Conservation (phyloP, 2,888 invertebrate species). For the Pristionchus mayeri region DNA sequence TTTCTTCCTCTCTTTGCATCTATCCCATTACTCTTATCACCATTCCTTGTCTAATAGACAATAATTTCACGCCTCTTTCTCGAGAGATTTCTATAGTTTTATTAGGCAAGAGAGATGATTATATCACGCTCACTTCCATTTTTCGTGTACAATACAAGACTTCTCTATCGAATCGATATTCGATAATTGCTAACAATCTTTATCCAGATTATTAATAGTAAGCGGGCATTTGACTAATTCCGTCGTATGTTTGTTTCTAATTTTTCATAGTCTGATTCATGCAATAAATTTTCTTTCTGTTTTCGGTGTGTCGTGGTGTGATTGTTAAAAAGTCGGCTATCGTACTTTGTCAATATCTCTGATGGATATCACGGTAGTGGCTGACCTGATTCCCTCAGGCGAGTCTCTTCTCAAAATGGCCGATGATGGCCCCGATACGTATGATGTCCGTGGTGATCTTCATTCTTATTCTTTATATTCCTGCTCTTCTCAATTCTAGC, state of each 20-base stretch:
- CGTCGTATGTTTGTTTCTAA: background rate
- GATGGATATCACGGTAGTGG: background rate
- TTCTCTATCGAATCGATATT: background rate
- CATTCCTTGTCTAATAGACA: constrained; percentile 9
- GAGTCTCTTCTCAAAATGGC: constrained; percentile 20
- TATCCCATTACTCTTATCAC: constrained; percentile 14
- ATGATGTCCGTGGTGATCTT: constrained; percentile 3
- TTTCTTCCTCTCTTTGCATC: background rate
- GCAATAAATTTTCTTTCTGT: background rate
- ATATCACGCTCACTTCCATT: background rate
- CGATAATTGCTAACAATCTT: background rate
- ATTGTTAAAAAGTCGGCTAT: constrained; percentile 4
- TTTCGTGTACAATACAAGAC: background rate
- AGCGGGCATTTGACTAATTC: constrained; percentile 14
- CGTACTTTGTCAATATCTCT: constrained; percentile 24
- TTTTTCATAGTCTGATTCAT: constrained; percentile 17
- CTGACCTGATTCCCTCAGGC: background rate
- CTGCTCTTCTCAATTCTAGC: background rate
- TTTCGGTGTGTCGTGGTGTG: constrained; percentile 21
- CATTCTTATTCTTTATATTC: background rate
- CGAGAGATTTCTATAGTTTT: background rate
- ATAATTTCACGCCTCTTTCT: constrained; percentile 26
- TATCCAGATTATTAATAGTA: background rate
- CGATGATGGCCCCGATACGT: background rate
- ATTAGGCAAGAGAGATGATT: background rate